These are phyloP conservation scores for Syngnathus typhle DNA, from an alignment of 2,113 vertebrate species.

Conservation along the genomic window DNA sequence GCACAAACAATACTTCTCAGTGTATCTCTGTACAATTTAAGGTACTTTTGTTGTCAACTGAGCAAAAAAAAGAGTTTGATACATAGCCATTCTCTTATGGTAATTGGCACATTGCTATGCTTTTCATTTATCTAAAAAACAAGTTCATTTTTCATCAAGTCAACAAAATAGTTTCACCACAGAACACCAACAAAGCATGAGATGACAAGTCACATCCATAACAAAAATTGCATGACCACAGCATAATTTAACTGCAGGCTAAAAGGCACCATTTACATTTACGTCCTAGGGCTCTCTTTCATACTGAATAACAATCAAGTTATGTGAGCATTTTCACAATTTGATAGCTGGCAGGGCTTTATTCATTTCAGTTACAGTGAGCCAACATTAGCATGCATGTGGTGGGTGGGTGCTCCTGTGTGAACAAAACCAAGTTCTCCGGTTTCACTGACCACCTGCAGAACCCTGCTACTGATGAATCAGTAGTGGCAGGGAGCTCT, in stretches of 20 bases:
- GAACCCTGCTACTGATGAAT: constrained; percentile 50
- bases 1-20: constrained; percentile 37
- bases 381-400: constrained; percentile 45
- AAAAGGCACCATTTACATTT: constrained; percentile 28
- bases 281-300: constrained; percentile 38
- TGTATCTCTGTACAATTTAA: constrained; percentile 28
- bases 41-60: constrained; percentile 27
- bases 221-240: constrained; percentile 34
- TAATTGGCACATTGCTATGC: constrained; percentile 21
- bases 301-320: constrained; percentile 54
- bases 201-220: constrained; percentile 33
- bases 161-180: constrained; percentile 32
- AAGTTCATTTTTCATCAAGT: constrained; percentile 23
- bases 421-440: constrained; percentile 44
- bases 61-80: constrained; percentile 32
- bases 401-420: constrained; percentile 47
- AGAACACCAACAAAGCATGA: constrained; percentile 38
- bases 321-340: constrained; percentile 36
- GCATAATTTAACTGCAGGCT: constrained; percentile 39
- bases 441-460: constrained; percentile 47
- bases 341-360: constrained; percentile 26
- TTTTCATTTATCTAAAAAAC: constrained; percentile 25
- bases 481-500: constrained; percentile 44
- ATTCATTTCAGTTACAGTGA: constrained; percentile 16
- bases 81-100: constrained; percentile 23